Base-by-base conservation (phyloP, 2,888 invertebrate genomes). In the Creontiades dilutus region DNA sequence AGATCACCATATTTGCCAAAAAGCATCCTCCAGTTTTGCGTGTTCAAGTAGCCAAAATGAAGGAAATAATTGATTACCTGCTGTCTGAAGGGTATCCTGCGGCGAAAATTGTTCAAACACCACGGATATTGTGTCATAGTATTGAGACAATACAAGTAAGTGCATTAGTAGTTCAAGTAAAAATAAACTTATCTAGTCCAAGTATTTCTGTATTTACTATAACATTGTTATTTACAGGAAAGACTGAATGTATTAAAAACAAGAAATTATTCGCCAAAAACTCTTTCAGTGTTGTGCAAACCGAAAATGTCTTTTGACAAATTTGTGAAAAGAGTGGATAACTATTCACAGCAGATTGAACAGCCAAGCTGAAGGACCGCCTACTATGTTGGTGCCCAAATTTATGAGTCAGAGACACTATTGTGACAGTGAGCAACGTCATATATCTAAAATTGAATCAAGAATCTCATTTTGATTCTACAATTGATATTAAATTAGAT, bases 101-200 rank as follows among this genome's bases (percentile, higher is more conserved):
- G 0, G 88, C 91, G 23, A 93, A 94, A 85, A 93, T 94, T 55
- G 92, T 92, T 87, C 92, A 93, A 55, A 92, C 93, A 11, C 94
- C 94, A 9, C 93, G 94, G 92, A 93, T 94, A 89, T 92, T 94
- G 48, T 92, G 94, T 5, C 94, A 94, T 91, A 93, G 93, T 92
- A 92, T 91, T 16, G 23, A 55, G 14, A 91, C 91, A 9, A 90
- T 91, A 16, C 90, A 90, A 90, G 91, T 91, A 19, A 27, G 88
- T 23, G 23, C 57, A n/a, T n/a, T 52, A 13, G 14, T 52, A 52
- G 75, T 19, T n/a, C 28, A 13, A n/a, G 23, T 27, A 75, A 27
- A 13, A 5, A 7, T 5, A 23, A 28, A 78, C 12, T 28, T 46
- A 12, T 14, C 7, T 1, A 14, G 48, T 23, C 2, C 16, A 48